phyloP scores from a whole-genome alignment of 2,888 invertebrate genomes.

The Argyra leucocephala region DNA sequence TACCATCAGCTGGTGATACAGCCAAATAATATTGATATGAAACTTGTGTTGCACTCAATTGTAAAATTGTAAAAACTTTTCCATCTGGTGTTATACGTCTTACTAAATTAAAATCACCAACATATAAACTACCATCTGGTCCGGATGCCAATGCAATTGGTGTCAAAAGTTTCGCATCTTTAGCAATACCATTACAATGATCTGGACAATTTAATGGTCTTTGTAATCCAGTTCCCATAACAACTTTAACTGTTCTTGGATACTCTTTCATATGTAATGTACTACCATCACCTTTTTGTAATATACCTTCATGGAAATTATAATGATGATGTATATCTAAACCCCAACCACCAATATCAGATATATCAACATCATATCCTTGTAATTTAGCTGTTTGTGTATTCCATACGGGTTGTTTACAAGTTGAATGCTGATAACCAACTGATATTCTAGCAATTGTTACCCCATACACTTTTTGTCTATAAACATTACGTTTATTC shows the following conservation, averaged over 20 bases:
- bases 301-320: constrained; percentile 94
- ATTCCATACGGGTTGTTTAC: constrained; percentile 84
- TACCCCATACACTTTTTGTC: constrained; percentile 87
- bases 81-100: constrained; percentile 84
- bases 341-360: constrained; percentile 96
- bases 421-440: constrained; percentile 88
- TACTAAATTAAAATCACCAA: constrained; percentile 93
- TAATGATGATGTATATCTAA: constrained; percentile 96
- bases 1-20: constrained; percentile 91
- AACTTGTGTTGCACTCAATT: constrained; percentile 85
- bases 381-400: constrained; percentile 87
- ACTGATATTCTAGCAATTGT: constrained; percentile 81
- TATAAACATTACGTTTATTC: constrained; percentile 96
- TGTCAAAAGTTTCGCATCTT: constrained; percentile 76
- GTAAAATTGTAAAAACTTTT: constrained; percentile 77
- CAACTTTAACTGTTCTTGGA: constrained; percentile 79
- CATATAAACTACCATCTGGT: constrained; percentile 92
- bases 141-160: constrained; percentile 91
- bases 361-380: constrained; percentile 93
- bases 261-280: constrained; percentile 88
- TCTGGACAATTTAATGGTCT: constrained; percentile 78
- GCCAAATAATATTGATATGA: constrained; percentile 95
- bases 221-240: constrained; percentile 86
- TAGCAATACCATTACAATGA: constrained; percentile 74
- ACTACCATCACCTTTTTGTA: constrained; percentile 96